phyloP scores from a whole-genome alignment of 2,888 invertebrate species.

The Sesia bembeciformis region DNA sequence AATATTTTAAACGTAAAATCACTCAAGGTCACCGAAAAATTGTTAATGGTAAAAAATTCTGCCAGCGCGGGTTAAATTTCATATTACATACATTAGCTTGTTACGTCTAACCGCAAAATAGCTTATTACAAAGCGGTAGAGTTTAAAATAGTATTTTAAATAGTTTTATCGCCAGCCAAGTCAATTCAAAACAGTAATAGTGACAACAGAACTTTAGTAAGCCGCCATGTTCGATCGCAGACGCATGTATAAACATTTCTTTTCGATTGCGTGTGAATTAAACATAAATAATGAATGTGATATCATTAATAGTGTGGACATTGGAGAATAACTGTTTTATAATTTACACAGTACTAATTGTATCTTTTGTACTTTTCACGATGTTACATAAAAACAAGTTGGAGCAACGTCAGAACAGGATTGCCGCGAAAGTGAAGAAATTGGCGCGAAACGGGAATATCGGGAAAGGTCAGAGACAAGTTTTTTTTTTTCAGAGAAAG shows the following conservation, averaged over 20 bases:
- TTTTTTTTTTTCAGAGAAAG: neutral
- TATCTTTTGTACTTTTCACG: conserved; percentile 51
- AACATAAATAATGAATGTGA: conserved; percentile 44
- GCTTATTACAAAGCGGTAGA: neutral
- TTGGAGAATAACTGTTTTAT: conserved; percentile 60
- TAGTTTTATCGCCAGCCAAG: neutral
- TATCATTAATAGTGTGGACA: conserved; percentile 52
- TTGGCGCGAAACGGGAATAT: conserved; percentile 27
- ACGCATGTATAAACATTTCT: neutral
- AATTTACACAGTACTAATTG: conserved; percentile 48
- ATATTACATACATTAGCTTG: too few species aligned
- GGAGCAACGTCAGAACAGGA: conserved; percentile 34
- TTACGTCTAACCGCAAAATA: neutral
- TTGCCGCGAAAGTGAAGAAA: conserved; percentile 33
- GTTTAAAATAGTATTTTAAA: neutral
- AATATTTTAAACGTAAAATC: too few species aligned
- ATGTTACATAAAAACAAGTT: conserved; percentile 54
- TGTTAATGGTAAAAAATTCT: too few species aligned
- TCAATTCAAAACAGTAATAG: neutral
- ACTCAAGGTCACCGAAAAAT: too few species aligned
- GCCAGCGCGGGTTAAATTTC: neutral
- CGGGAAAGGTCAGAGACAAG: conserved; percentile 35
- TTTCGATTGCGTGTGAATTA: neutral
- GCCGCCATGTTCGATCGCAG: neutral
- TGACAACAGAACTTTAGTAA: neutral